phyloP scores from a whole-genome alignment of 2,113 vertebrate genomes.

The Geococcyx californianus region DNA sequence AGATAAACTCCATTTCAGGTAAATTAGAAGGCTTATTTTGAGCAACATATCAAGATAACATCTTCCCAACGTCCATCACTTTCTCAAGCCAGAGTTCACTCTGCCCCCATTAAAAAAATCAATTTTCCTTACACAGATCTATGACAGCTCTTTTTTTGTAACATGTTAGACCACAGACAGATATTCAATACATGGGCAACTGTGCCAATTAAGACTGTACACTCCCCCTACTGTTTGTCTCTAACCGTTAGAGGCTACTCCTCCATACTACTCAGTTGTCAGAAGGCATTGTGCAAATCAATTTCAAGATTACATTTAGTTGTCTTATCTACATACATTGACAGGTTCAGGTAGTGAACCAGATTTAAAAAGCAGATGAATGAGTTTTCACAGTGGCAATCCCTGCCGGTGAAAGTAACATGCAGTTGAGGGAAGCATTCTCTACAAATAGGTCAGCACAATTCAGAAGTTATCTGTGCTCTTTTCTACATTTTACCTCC shows the following conservation, averaged over 20 bases:
- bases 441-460: background rate
- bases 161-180: background rate
- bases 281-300: background rate
- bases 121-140: background rate
- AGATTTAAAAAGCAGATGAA: background rate
- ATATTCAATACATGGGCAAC: background rate
- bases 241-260: background rate
- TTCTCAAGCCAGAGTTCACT: slow-evolving; percentile 2
- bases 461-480: background rate
- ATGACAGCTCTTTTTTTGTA: background rate
- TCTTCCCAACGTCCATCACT: background rate
- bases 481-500: slow-evolving; percentile 78
- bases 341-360: background rate
- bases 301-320: background rate
- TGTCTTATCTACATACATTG: background rate
- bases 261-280: background rate
- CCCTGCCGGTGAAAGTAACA: background rate
- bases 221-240: background rate
- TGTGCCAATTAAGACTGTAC: background rate
- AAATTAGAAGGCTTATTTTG: background rate
- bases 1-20: background rate
- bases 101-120: background rate
- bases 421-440: background rate
- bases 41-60: background rate
- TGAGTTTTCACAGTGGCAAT: background rate